Evolutionary conservation across 2,113 vertebrate genomes (phyloP), one percentile per base, ranked within the genome.

Genomic region (Gadus chalcogrammus): DNA sequence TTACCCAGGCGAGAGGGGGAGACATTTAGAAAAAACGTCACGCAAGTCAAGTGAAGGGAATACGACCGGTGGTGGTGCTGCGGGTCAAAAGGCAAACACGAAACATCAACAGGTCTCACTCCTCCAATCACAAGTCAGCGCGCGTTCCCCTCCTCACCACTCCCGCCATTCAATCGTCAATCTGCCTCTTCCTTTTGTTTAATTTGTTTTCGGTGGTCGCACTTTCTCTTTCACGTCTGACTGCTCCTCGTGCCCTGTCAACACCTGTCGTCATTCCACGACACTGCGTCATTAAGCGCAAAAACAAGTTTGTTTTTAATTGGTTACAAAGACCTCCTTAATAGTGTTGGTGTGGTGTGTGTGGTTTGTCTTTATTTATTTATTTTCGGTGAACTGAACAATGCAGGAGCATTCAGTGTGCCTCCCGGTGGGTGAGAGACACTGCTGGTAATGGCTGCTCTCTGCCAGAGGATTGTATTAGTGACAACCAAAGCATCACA

Each of bases 291-390:
- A 81, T 88, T 87, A 83, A 83, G 75, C 68, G 71, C 67, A 71
- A 48, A 68, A 67, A 79, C 70, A 87, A 84, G 82, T 84, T 75
- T 69, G 81, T 74, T 84, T 81, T 79, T 86, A 88, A 90, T 84
- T 87, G 78, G 89, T 87, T 68, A 75, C 74, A 35, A 65, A 71
- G 75, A 68, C 78, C 61, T 67, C 75, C 74, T 66, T n/a, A 12
- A 69, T 61, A 83, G 67, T 84, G 82, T 85, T 85, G 85, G 75
- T 71, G 72, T 67, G 66, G 65, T 27, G 70, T 79, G 85, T 85
- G 74, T 79, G 60, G 77, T 56, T 79, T 88, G 24, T 24, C 24
- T 89, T 88, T 80, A 90, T 88, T 91, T 88, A 83, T 77, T 76
- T 84, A 82, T 82, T 73, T 53, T 15, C 69, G 28, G 35, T n/a